These are phyloP conservation scores for Cacatua alba DNA, from an alignment of 2,113 vertebrate species.

Conservation along the genomic window DNA sequence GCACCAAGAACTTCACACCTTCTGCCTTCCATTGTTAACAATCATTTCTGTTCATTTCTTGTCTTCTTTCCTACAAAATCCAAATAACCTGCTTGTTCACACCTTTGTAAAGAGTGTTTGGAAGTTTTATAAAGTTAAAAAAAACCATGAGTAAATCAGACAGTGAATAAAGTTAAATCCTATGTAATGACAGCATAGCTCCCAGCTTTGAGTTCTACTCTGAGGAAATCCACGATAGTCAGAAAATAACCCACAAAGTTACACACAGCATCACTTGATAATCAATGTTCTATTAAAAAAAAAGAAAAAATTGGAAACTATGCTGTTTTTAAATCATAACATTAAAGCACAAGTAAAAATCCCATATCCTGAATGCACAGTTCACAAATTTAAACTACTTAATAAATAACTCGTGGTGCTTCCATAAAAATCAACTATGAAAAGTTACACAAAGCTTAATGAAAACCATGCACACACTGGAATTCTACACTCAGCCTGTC, in stretches of 20 bases:
- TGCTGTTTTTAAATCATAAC: not conserved
- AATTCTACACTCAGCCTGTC: not conserved
- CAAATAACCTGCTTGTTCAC: not conserved
- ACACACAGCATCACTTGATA: not conserved
- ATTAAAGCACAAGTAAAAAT: constrained; percentile 4
- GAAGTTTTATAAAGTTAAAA: not conserved
- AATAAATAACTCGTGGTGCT: constrained; percentile 33
- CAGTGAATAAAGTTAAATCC: not conserved
- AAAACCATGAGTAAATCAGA: not conserved
- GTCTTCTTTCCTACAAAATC: not conserved
- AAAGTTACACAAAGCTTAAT: constrained; percentile 24
- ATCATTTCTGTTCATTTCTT: not conserved
- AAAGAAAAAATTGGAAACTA: not conserved
- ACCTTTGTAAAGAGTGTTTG: not conserved
- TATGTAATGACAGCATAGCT: not conserved
- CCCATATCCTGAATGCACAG: not conserved
- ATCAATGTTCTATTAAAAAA: not conserved
- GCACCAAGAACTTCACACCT: not conserved
- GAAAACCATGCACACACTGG: not conserved
- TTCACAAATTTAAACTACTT: constrained; percentile 7
- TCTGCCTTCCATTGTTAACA: not conserved
- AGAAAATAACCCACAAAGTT: not conserved
- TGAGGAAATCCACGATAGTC: not conserved
- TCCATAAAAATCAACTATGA: not conserved
- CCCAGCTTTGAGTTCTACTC: not conserved